A percentile compares a stretch with the other conserved stretches of the same genome.
Evolutionary conservation across 2,888 invertebrate species (phyloP).

Genomic region (Corbicula japonica): DNA sequence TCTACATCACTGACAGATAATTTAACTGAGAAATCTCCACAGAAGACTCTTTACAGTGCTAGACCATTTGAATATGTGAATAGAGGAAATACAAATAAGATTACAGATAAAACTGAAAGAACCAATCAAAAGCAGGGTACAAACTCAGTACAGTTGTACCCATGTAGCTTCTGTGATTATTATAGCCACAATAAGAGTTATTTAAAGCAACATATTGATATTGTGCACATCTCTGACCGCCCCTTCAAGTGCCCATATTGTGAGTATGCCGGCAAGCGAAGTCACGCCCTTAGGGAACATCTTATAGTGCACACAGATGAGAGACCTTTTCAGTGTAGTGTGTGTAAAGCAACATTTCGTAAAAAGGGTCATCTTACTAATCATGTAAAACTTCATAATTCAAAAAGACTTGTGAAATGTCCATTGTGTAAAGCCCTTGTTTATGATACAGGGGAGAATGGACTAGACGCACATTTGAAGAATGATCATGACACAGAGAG

Average conservation of each 20-base stretch:
- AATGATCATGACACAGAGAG: conserved; percentile 76
- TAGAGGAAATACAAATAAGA: background rate
- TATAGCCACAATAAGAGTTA: conserved; percentile 85
- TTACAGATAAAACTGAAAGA: background rate
- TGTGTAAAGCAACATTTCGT: conserved; percentile 85
- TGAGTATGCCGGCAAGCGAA: conserved; percentile 85
- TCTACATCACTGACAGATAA: too few relatives aligned
- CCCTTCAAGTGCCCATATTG: conserved; percentile 85
- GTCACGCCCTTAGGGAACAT: conserved; percentile 84
- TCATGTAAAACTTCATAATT: conserved; percentile 83
- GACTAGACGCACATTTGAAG: conserved; percentile 74
- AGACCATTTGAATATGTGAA: conserved; percentile 7
- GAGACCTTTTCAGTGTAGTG: conserved; percentile 82
- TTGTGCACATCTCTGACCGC: conserved; percentile 83
- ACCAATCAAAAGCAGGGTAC: conserved; percentile 6
- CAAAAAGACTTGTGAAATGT: conserved; percentile 67
- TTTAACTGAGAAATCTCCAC: too few relatives aligned
- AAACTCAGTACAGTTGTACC: conserved; percentile 44
- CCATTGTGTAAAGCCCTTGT: conserved; percentile 68
- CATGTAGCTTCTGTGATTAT: conserved; percentile 79
- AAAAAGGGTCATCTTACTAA: conserved; percentile 86
- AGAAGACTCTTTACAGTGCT: conserved; percentile 5
- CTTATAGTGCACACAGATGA: conserved; percentile 84
- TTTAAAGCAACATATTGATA: conserved; percentile 84
- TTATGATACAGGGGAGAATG: conserved; percentile 67